Conservation (phyloP, 2,113 vertebrate species). For the Callithrix jacchus region DNA sequence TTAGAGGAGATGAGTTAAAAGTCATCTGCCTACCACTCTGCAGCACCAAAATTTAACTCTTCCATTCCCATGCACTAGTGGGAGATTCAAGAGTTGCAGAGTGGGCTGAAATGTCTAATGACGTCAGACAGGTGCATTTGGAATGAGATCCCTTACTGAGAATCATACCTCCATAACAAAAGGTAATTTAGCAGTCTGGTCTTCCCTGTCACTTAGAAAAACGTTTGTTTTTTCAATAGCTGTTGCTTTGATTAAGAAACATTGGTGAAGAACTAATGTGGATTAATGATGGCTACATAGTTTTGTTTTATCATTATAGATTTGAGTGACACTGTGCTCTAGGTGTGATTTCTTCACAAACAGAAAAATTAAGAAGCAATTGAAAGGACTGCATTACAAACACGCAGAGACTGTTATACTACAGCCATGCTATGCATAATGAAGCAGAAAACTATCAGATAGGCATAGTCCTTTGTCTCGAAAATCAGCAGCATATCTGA, state of each 20-base stretch:
- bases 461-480: neutral
- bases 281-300: neutral
- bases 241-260: neutral
- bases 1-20: neutral
- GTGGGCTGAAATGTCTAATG: neutral
- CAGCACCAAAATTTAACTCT: no score
- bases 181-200: neutral
- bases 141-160: neutral
- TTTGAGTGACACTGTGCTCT: no score
- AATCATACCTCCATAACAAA: neutral
- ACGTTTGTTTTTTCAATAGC: neutral
- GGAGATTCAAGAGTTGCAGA: neutral
- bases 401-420: no score
- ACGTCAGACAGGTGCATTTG: accelerated
- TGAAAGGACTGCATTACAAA: neutral
- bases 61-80: neutral
- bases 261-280: neutral
- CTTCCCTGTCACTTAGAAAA: neutral
- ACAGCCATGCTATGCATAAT: accelerated
- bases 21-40: neutral
- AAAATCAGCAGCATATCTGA: neutral
- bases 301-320: neutral
- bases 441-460: neutral
- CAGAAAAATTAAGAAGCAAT: neutral
- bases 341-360: neutral